Evolutionary conservation across 1,140 invertebrate genomes (phyloP), one percentile per base, ranked within the genome.

Genomic region (Onthophagus taurus): DNA sequence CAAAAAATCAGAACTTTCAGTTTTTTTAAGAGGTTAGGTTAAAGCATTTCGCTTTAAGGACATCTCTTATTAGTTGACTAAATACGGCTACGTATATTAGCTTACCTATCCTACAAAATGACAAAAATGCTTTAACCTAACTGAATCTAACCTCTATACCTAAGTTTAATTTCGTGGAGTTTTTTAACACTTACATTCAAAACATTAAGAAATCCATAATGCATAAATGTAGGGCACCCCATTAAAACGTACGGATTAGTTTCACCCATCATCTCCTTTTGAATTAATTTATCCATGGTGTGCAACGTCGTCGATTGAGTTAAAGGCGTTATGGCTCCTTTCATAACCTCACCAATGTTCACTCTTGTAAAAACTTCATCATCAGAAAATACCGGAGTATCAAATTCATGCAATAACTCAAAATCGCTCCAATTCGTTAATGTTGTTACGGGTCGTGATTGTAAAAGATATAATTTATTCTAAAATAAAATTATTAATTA

Each of bases 361-460:
- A 71, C 75, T 42, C 72, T 70, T 1, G 73, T 74, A 3, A 65
- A 54, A 0, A 73, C 49, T 34, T 71, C 68, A 11, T 72, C 64
- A 35, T 74, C 67, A 11, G 72, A 64, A 57, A 75, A 66, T 6
- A 79, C 56, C 1, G 78, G 64, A 7, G 67, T 63, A 63, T 86
- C 83, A 49, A 81, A 68, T 60, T 89, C 83, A 56, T 85, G 83
- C 1, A 71, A 61, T 8, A 88, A 50, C 53, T 88, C 83, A 50
- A 78, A 83, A 44, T 86, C 78, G 1, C 73, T 77, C 75, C 82
- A 84, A 2, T 66, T 54, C 18, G 80, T 72, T 4, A 83, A 48
- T 0, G 76, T 76, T 1, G 85, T 87, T 20, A 88, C 77, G 2
- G 81, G 80, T 26, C 85, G 68, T 3, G 79, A 75, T 75, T 87